These are phyloP conservation scores for Amphiprion percula DNA, from an alignment of 2,113 vertebrate species.

Conservation along the genomic window DNA sequence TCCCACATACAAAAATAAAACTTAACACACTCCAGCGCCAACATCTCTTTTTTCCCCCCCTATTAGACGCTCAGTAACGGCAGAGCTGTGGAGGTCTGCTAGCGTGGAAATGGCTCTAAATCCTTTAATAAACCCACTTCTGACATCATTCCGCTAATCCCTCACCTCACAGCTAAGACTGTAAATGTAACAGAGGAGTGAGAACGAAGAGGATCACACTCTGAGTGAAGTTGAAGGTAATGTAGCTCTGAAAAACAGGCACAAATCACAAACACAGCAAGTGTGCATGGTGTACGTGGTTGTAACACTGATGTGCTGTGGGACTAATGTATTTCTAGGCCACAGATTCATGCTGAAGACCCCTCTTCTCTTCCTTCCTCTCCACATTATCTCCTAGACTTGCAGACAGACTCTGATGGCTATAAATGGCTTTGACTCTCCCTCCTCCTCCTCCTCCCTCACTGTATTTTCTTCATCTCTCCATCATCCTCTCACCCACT, in stretches of 20 bases:
- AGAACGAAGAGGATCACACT: slow-evolving; percentile 50
- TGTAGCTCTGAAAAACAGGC: background rate
- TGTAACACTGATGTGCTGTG: background rate
- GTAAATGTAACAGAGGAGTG: slow-evolving; percentile 45
- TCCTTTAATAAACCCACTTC: slow-evolving; percentile 72
- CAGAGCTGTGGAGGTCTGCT: slow-evolving; percentile 49
- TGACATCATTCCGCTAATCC: slow-evolving; percentile 74
- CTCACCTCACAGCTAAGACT: slow-evolving; percentile 61
- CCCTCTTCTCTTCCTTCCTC: slow-evolving; percentile 28
- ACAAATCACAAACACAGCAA: background rate
- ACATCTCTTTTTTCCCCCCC: slow-evolving; percentile 16
- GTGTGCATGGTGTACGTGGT: slow-evolving; percentile 13
- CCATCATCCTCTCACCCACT: slow-evolving; percentile 60
- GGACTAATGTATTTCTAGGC: slow-evolving; percentile 22
- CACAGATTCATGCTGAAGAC: slow-evolving; percentile 17
- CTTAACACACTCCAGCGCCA: slow-evolving; percentile 13
- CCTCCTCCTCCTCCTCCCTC: slow-evolving; percentile 32
- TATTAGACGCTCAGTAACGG: slow-evolving; percentile 21
- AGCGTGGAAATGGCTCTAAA: slow-evolving; percentile 69
- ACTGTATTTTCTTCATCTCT: slow-evolving; percentile 43
- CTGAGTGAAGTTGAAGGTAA: slow-evolving; percentile 37
- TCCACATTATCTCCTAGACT: slow-evolving; percentile 48
- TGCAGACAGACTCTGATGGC: slow-evolving; percentile 64
- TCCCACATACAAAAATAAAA: slow-evolving; percentile 23
- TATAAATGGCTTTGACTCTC: slow-evolving; percentile 69